Evolutionary conservation across 2,888 invertebrate species (phyloP).

Genomic region (Orthosia incerta): DNA sequence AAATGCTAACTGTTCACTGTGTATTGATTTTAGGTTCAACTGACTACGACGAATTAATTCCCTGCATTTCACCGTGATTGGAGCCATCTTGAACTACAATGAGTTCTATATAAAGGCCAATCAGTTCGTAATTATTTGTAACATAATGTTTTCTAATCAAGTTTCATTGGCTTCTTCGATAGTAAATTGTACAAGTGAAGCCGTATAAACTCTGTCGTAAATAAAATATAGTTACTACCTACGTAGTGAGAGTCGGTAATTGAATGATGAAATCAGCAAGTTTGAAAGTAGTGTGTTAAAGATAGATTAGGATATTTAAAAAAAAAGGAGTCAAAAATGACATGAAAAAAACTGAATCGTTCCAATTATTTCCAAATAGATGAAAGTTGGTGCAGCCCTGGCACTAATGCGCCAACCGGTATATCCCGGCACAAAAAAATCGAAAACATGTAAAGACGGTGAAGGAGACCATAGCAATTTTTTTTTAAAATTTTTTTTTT

Average conservation of each 20-base stretch:
- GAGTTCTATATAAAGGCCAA: background rate
- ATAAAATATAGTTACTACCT: constrained; percentile 26
- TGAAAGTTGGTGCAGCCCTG: background rate
- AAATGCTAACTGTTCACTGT: background rate
- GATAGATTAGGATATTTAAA: background rate
- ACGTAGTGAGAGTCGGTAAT: background rate
- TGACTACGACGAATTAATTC: background rate
- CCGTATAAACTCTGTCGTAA: constrained; percentile 15
- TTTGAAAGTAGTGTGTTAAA: background rate
- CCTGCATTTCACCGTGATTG: background rate
- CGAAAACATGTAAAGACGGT: background rate
- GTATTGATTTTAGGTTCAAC: constrained; percentile 2
- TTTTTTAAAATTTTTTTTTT: too few species aligned
- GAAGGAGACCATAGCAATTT: too few species aligned
- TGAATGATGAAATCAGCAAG: constrained; percentile 12
- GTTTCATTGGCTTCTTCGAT: constrained; percentile 45
- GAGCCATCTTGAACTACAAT: background rate
- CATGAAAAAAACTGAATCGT: too few species aligned
- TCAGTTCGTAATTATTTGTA: constrained; percentile 11
- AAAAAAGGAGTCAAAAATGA: background rate
- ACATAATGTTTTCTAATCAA: constrained; percentile 47
- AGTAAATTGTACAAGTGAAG: constrained; percentile 35
- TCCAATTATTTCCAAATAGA: background rate
- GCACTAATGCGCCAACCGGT: background rate
- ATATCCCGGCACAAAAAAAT: background rate